Evolutionary conservation across 2,113 vertebrate genomes (phyloP).

Genomic region (Eretmochelys imbricata): DNA sequence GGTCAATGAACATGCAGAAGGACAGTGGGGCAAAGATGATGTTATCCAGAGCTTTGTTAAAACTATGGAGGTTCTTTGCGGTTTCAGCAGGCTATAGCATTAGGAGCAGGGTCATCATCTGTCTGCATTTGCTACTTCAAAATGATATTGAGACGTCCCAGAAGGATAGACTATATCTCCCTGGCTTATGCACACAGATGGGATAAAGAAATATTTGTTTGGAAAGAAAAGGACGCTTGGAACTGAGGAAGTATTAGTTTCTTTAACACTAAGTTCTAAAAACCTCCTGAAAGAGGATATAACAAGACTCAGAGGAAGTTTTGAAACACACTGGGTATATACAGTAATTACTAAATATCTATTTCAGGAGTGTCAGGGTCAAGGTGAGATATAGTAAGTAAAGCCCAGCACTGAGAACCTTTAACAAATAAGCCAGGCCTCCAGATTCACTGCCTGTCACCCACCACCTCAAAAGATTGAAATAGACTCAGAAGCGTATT

Average conservation of each 20-base stretch:
- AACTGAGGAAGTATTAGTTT: conserved; percentile 50
- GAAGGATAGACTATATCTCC: background rate
- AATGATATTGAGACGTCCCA: conserved; percentile 16
- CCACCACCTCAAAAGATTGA: conserved; percentile 38
- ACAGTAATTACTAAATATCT: background rate
- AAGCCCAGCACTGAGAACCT: conserved; percentile 3
- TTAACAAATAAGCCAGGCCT: conserved; percentile 31
- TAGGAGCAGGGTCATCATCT: background rate
- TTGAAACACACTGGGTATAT: background rate
- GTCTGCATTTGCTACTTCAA: conserved; percentile 45
- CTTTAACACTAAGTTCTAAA: conserved; percentile 33
- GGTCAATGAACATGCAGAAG: conserved; percentile 21
- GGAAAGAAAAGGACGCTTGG: conserved; percentile 45
- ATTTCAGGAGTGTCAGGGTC: background rate
- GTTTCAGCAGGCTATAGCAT: background rate
- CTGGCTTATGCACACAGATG: conserved; percentile 31
- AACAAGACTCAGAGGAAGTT: conserved; percentile 26
- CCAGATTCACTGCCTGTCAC: conserved; percentile 9
- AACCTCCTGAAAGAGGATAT: conserved; percentile 12
- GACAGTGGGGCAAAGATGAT: conserved; percentile 34
- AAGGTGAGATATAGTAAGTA: conserved; percentile 23
- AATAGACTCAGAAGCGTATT: conserved; percentile 62
- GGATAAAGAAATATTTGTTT: conserved; percentile 15
- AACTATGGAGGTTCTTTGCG: conserved; percentile 13
- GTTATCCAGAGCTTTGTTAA: conserved; percentile 44